Base-by-base conservation (phyloP, 2,797 vertebrate genomes). In the Pipistrellus nathusii region DNA sequence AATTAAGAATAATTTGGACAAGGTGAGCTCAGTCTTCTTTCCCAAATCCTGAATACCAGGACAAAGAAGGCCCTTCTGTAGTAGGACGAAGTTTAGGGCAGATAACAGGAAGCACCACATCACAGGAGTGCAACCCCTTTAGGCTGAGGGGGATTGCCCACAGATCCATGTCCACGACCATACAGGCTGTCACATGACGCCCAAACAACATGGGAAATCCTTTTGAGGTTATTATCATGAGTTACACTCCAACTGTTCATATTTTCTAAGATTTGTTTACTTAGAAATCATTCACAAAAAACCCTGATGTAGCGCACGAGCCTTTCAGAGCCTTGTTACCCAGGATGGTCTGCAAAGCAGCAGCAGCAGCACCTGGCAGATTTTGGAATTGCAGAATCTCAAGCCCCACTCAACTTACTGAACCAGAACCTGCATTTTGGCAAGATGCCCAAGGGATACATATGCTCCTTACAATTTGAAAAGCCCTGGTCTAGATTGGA, bases 191-290 rank as follows among this genome's bases (percentile, higher is more conserved):
- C 84, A 53, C 46, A 2, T 11, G 55, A 69, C 38, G 44, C 72
- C 72, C 46, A 38, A 7, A 41, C 53, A 32, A 76, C 0, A 9
- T 57, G 94, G 78, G 35, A 59, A 88, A 30, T n/a, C 69, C 17
- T 11, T 69, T 21, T 80, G 86, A 81, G 73, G 78, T 46, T 48
- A 27, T 35, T 48, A 20, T 78, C 32, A 21, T n/a, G 75, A 76
- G 48, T 59, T 85, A 62, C 20, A 55, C 27, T 72, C 71, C 41
- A 68, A 32, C 32, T 75, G 53, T 68, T 62, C 46, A 3, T 62
- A 82, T 86, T 91, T 93, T 94, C 57, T 66, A 76, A 85, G 7
- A 72, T 53, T 48, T 84, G 90, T 32, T 77, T 69, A 48, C 46
- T 68, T 81, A 44, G 62, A 80, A 87, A 93, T 75, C 46, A 84